A percentile compares a stretch with the other conserved stretches of the same genome.
These are phyloP conservation scores for Porites australiensis DNA, from an alignment of 64 coral and sea anemone genomes.

Conservation along the genomic window DNA sequence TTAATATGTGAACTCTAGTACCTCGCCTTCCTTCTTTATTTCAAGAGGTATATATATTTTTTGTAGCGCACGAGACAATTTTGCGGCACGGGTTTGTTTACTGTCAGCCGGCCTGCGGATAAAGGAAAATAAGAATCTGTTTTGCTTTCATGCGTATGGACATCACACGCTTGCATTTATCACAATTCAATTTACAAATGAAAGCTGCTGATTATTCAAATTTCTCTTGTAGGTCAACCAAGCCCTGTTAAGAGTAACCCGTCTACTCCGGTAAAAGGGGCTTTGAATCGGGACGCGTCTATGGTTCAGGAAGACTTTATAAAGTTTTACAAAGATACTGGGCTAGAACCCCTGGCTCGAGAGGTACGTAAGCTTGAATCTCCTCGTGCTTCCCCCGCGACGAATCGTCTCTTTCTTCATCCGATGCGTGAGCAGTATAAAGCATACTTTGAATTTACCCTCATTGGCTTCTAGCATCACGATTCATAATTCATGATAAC, in stretches of 20 bases:
- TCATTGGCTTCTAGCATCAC: constrained; percentile 48
- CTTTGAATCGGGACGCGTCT: constrained; percentile 54
- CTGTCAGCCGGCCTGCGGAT: not conserved
- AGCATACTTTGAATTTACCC: constrained; percentile 73
- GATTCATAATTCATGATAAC: constrained; percentile 79
- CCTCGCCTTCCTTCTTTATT: not conserved
- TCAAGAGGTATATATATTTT: not conserved
- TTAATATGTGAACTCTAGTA: not conserved
- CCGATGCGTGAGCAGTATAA: constrained; percentile 9
- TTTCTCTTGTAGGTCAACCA: constrained; percentile 81
- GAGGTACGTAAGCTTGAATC: constrained; percentile 62
- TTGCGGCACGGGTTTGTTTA: not conserved
- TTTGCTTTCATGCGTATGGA: not conserved
- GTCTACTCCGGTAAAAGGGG: constrained; percentile 81
- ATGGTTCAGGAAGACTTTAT: constrained; percentile 84
- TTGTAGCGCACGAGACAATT: not conserved
- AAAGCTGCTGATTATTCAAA: constrained; percentile 91
- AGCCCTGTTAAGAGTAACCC: constrained; percentile 91
- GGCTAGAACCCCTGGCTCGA: constrained; percentile 81
- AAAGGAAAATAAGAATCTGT: not conserved
- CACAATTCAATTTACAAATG: constrained; percentile 58
- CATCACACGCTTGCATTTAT: not conserved
- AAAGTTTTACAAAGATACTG: constrained; percentile 86
- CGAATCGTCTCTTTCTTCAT: too few species aligned
- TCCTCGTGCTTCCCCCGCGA: not conserved